Conservation (phyloP, 2,888 invertebrate genomes). For the Ochropacha duplaris region DNA sequence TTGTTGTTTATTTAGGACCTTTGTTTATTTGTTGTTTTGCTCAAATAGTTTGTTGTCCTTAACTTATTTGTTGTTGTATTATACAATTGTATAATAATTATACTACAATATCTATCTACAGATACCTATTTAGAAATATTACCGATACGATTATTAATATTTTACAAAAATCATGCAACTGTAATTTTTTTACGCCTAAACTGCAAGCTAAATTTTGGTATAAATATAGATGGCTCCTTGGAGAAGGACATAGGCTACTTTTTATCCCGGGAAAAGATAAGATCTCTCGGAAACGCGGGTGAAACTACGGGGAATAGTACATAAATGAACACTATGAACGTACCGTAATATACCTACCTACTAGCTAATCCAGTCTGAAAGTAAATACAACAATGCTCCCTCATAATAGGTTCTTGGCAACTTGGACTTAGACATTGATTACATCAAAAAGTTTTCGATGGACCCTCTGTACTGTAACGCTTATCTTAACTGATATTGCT, state of each 20-base stretch:
- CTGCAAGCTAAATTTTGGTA: too few species aligned
- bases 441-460: neutral
- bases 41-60: neutral
- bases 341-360: neutral
- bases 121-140: neutral
- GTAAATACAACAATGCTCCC: constrained; percentile 3
- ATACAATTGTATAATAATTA: too few species aligned
- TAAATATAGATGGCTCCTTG: too few species aligned
- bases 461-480: neutral
- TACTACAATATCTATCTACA: too few species aligned
- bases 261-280: too few species aligned
- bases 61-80: neutral
- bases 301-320: too few species aligned
- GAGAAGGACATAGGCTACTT: too few species aligned
- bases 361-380: neutral
- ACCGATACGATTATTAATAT: too few species aligned
- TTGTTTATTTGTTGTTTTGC: constrained; percentile 1
- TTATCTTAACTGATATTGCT: neutral
- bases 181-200: too few species aligned
- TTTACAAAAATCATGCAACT: too few species aligned
- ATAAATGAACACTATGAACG: too few species aligned
- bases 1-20: neutral
- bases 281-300: too few species aligned
- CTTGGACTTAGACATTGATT: constrained; percentile 1
- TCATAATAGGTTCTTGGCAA: constrained; percentile 9